These are phyloP conservation scores for Lutraria lutraria DNA, from an alignment of 2,888 invertebrate species.

Conservation along the genomic window DNA sequence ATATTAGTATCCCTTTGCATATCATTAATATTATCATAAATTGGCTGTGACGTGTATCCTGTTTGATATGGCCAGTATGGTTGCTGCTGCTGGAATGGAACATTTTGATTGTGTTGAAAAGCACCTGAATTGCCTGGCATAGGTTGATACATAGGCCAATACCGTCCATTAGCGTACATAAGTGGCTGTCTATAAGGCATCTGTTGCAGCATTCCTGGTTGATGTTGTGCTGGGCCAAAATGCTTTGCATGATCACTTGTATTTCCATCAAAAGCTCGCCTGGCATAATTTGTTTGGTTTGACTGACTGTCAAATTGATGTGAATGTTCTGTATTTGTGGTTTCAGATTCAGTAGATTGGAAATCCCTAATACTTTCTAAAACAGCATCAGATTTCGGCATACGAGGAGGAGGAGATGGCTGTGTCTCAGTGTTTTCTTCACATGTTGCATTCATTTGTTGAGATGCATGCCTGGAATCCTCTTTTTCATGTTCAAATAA, in stretches of 20 bases:
- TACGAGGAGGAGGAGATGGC: not conserved
- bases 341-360: too few species aligned
- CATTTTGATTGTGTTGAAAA: not conserved
- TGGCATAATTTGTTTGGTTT: too few species aligned
- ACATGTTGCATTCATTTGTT: not conserved
- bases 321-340: too few species aligned
- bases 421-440: not conserved
- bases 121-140: not conserved
- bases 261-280: too few species aligned
- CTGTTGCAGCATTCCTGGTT: slow-evolving; percentile 13
- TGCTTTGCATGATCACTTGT: not conserved
- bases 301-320: too few species aligned
- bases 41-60: not conserved
- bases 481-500: not conserved
- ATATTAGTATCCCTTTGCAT: not conserved
- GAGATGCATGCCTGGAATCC: not conserved
- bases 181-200: not conserved
- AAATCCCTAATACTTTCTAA: not conserved
- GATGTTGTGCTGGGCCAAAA: not conserved
- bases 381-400: not conserved
- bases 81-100: not conserved
- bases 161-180: not conserved
- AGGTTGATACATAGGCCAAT: not conserved
- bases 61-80: not conserved
- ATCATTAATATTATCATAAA: not conserved